Conservation (phyloP, 1,140 invertebrate genomes). For the Ylistrum balloti region DNA sequence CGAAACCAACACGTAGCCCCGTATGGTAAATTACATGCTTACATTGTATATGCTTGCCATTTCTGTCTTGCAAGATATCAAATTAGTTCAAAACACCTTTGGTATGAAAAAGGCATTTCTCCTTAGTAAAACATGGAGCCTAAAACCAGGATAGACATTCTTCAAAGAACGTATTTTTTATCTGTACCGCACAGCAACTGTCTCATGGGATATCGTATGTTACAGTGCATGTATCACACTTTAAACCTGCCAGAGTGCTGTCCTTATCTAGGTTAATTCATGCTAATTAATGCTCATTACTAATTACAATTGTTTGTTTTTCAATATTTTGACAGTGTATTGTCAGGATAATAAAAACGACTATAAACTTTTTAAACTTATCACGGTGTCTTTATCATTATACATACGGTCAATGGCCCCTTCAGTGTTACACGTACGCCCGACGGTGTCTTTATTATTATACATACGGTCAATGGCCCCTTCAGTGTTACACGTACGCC, state of each 20-base stretch:
- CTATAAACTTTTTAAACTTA: too few relatives aligned
- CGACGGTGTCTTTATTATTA: too few relatives aligned
- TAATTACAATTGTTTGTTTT: too few relatives aligned
- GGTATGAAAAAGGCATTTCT: constrained; percentile 38
- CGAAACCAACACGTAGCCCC: not conserved
- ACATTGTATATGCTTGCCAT: not conserved
- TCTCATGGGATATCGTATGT: not conserved
- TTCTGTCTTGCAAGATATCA: constrained; percentile 38
- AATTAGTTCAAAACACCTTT: constrained; percentile 35
- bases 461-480: too few relatives aligned
- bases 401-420: too few relatives aligned
- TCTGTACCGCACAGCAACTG: not conserved
- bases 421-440: too few relatives aligned
- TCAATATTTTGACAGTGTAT: too few relatives aligned
- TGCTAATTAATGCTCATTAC: not conserved
- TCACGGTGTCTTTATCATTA: too few relatives aligned
- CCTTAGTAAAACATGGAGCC: constrained; percentile 37
- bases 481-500: too few relatives aligned
- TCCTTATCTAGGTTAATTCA: not conserved
- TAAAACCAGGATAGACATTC: constrained; percentile 10
- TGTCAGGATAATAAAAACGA: too few relatives aligned
- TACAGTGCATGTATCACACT: not conserved
- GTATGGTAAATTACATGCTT: constrained; percentile 3
- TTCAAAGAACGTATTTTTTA: constrained; percentile 29
- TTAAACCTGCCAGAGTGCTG: not conserved